Evolutionary conservation across 2,113 vertebrate genomes (phyloP).

Genomic region (human): DNA sequence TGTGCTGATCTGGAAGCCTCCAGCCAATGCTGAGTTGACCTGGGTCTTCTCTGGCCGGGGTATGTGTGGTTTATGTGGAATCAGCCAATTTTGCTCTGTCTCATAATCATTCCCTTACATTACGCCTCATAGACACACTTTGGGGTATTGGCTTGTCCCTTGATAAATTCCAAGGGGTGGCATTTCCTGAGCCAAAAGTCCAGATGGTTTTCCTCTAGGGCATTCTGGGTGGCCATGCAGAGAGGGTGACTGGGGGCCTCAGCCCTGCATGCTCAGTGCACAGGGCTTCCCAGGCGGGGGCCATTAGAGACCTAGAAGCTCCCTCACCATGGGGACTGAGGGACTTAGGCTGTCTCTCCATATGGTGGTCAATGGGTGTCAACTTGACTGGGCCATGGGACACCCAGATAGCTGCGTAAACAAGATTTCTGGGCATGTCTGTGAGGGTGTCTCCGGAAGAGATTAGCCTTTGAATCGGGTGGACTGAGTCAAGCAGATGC

Average conservation of each 20-base stretch:
- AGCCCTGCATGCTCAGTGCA: neutral
- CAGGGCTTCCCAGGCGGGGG: neutral
- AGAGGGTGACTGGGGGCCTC: neutral
- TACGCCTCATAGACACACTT: neutral
- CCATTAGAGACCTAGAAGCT: neutral
- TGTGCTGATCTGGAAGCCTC: neutral
- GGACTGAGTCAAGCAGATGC: too few species aligned
- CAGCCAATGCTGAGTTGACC: neutral
- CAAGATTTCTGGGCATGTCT: too few species aligned
- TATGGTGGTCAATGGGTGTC: neutral
- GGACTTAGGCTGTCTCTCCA: fast-evolving
- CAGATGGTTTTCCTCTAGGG: neutral
- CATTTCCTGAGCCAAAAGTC: neutral
- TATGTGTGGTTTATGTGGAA: neutral
- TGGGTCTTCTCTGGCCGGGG: neutral
- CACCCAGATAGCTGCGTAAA: too few species aligned
- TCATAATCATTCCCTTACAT: neutral
- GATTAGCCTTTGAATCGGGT: too few species aligned
- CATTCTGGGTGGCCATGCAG: neutral
- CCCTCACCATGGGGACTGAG: neutral
- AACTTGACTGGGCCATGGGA: too few species aligned
- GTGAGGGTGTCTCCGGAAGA: too few species aligned
- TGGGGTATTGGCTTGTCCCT: neutral
- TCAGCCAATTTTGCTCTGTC: neutral
- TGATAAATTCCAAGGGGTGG: neutral